These are phyloP conservation scores for Epirrhoe alternata DNA, from an alignment of 2,888 invertebrate species.

Conservation along the genomic window DNA sequence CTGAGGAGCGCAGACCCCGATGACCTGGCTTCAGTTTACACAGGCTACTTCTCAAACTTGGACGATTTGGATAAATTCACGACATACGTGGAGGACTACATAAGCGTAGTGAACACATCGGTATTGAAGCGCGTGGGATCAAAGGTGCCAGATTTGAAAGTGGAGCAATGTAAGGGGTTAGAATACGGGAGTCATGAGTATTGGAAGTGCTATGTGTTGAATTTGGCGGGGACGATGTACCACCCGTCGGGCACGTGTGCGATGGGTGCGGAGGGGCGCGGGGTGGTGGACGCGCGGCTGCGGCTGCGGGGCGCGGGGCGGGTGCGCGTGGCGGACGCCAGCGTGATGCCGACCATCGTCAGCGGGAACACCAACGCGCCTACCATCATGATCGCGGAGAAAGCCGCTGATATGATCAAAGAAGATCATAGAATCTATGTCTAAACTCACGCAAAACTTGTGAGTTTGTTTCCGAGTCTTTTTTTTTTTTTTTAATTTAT, in stretches of 20 bases:
- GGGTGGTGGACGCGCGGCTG: constrained; percentile 51
- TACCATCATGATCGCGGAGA: constrained; percentile 86
- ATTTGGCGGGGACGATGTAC: constrained; percentile 55
- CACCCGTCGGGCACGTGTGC: constrained; percentile 55
- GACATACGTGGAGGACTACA: constrained; percentile 47
- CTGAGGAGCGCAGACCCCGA: constrained; percentile 55
- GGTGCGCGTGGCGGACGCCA: constrained; percentile 86
- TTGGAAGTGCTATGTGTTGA: constrained; percentile 64
- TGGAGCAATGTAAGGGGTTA: constrained; percentile 53
- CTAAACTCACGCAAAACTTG: too few species aligned
- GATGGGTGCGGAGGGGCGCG: constrained; percentile 50
- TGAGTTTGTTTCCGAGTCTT: too few species aligned
- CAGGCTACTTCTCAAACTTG: constrained; percentile 52
- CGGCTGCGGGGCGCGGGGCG: constrained; percentile 81
- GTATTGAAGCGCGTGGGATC: constrained; percentile 46
- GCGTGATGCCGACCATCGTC: constrained; percentile 86
- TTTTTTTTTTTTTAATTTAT: too few species aligned
- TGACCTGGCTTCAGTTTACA: constrained; percentile 52
- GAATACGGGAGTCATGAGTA: constrained; percentile 58
- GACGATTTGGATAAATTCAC: constrained; percentile 49
- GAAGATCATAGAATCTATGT: constrained; percentile 36
- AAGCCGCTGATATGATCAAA: constrained; percentile 85
- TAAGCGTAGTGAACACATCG: constrained; percentile 46
- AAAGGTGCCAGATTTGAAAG: constrained; percentile 44
- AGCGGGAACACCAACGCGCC: constrained; percentile 86